Conservation (phyloP, 2,113 vertebrate genomes). For the Colinus virginianus region DNA sequence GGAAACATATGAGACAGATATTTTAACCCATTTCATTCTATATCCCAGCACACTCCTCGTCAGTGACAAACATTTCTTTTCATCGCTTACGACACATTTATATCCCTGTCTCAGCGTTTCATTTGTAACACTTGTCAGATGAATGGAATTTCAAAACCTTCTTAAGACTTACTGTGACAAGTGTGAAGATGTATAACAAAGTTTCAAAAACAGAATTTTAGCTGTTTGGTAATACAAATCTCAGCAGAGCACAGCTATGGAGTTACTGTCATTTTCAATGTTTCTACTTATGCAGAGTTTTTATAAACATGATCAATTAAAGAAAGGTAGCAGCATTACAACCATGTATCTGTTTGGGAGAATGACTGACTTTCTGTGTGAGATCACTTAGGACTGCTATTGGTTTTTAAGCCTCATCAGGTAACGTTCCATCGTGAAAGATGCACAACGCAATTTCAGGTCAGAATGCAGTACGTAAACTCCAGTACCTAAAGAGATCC, state of each 20-base stretch:
- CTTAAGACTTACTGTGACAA: not conserved
- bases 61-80: not conserved
- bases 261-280: not conserved
- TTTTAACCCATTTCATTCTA: conserved; percentile 1
- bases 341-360: not conserved
- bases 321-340: not conserved
- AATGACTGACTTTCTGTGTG: not conserved
- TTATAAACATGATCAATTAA: not conserved
- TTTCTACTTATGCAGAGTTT: not conserved
- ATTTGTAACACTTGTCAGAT: not conserved
- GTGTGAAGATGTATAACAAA: not conserved
- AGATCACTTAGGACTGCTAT: not conserved
- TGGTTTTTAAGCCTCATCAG: not conserved
- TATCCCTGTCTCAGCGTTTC: not conserved
- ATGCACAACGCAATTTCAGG: not conserved
- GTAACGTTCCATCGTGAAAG: not conserved
- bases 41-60: not conserved
- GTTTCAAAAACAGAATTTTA: not conserved
- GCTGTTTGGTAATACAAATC: not conserved
- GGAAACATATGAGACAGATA: conserved; percentile 31
- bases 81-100: not conserved
- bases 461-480: not conserved
- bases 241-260: not conserved
- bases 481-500: too few relatives aligned
- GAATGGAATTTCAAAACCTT: not conserved